Base-by-base conservation (phyloP, 2,888 invertebrate genomes). In the Incurvaria masculella region DNA sequence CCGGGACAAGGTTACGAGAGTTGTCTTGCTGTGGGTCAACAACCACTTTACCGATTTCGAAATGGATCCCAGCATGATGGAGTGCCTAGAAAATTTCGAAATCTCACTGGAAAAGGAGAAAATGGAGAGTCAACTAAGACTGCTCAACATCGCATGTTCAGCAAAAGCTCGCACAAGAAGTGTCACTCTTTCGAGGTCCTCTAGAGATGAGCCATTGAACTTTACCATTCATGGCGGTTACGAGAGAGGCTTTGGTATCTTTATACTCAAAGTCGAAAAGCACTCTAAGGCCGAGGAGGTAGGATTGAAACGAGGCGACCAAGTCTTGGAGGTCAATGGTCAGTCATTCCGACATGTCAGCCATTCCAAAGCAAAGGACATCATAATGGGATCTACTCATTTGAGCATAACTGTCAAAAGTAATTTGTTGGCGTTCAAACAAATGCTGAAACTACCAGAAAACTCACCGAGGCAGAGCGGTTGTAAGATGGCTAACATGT, bases 41-140 rank as follows among this genome's bases (percentile, higher is more conserved):
- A 98, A 97, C 72, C 97, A 97, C 72, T 97, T 97, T 65, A 95
- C 95, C 39, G 97, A 97, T 66, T 97, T 97, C 71, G 97, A 97
- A 80, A 95, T 92, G 5, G 94, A 96, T 71, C 89, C 94, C 19
- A 87, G 87, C 51, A 96, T 99, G 96, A 95, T 96, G 87, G 94
- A 95, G 59, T 96, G 97, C 65, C 74, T 97, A 53, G 96, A 97
- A 68, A 88, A 85, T 52, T 97, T 97, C 72, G 97, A 97, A 72
- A 81, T 85, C 52, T 87, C 87, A 47, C 73, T 96, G 52, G 93
- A 93, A 63, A 81, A 82, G 58, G 91, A 93, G 68, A 89, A 89
- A 65, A 89, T 97, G 89, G 84, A 87, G 56, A 92, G 91, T 50
- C 88, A 89, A 63, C 75, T 88, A 56, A 81, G 88, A 59, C 79